A percentile compares a stretch with the other conserved stretches of the same genome.
Evolutionary conservation across 1,140 invertebrate species (phyloP).

Genomic region (Chelonus insularis): DNA sequence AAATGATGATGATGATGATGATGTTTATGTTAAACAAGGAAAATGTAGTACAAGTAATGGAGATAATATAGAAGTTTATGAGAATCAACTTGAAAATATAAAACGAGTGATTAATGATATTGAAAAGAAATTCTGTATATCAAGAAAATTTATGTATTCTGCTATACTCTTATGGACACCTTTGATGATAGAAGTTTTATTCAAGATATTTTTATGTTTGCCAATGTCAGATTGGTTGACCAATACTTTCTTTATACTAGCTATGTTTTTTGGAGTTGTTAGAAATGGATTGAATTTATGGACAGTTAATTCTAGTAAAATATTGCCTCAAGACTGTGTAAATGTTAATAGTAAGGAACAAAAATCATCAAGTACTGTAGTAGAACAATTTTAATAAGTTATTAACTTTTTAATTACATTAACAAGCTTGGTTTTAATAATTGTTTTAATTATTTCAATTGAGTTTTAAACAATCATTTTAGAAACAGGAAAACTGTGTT

Average conservation of each 20-base stretch:
- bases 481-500: too few relatives aligned
- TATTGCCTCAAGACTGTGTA: not conserved
- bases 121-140: slow-evolving; percentile 24
- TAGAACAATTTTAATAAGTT: too few relatives aligned
- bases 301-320: slow-evolving; percentile 36
- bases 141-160: slow-evolving; percentile 32
- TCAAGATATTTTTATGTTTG: slow-evolving; percentile 36
- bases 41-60: not conserved
- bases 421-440: too few relatives aligned
- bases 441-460: too few relatives aligned
- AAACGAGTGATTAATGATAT: slow-evolving; percentile 2
- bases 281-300: slow-evolving; percentile 40
- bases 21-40: not conserved
- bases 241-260: slow-evolving; percentile 32
- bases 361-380: too few relatives aligned
- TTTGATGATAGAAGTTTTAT: slow-evolving; percentile 33
- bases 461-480: too few relatives aligned
- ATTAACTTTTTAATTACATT: too few relatives aligned
- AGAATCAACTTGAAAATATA: not conserved
- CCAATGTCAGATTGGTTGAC: slow-evolving; percentile 34
- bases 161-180: slow-evolving; percentile 42
- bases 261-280: slow-evolving; percentile 30
- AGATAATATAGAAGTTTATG: not conserved
- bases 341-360: too few relatives aligned
- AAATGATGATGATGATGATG: not conserved